These are phyloP conservation scores for Propithecus coquereli DNA, from an alignment of 2,113 vertebrate species.

Conservation along the genomic window DNA sequence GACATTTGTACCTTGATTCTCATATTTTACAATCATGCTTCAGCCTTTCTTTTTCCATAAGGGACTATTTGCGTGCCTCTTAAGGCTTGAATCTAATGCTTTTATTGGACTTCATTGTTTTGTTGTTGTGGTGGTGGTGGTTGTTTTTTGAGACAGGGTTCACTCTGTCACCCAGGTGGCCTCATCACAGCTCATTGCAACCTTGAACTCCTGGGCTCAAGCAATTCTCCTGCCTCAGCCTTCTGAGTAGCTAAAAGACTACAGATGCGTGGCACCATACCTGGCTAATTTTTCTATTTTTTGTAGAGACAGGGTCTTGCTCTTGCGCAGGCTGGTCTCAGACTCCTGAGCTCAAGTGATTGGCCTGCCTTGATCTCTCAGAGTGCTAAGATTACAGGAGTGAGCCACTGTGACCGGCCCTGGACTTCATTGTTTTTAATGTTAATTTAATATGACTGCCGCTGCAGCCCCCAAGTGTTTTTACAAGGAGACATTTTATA, in stretches of 20 bases:
- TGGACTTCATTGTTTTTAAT: constrained; percentile 5
- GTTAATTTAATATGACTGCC: constrained; percentile 38
- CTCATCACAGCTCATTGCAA: no score
- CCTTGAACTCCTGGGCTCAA: no score
- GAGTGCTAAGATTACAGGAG: neutral
- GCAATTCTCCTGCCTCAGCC: no score
- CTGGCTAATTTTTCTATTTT: no score
- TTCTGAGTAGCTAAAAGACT: no score
- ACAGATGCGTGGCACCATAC: no score
- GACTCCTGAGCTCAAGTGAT: neutral
- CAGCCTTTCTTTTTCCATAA: neutral
- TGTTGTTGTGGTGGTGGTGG: no score
- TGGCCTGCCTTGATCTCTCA: neutral
- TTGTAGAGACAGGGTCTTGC: no score
- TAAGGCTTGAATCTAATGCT: neutral
- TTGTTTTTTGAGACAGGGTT: no score
- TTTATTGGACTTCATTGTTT: constrained; percentile 5
- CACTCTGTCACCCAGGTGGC: no score
- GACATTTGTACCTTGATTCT: constrained; percentile 25
- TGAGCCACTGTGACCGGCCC: no score
- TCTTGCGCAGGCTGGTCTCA: no score
- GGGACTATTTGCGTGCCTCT: neutral
- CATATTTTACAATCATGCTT: neutral
- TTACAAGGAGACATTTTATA: constrained; percentile 32
- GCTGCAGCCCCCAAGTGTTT: neutral